Evolutionary conservation across 2,888 invertebrate genomes (phyloP).

Genomic region (Cheilosia vulpina): DNA sequence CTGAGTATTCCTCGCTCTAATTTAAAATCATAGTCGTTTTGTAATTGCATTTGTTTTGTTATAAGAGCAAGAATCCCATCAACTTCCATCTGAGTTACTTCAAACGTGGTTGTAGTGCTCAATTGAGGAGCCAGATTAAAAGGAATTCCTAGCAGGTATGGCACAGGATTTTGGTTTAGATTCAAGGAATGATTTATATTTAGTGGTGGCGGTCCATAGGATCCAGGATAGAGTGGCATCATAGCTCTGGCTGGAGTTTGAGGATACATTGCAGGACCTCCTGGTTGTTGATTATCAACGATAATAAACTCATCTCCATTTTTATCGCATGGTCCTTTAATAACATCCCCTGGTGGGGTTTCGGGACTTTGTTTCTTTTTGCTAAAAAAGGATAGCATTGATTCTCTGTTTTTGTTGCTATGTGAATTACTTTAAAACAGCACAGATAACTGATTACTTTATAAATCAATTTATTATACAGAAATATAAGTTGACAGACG

Average conservation of each 20-base stretch:
- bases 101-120: constrained; percentile 77
- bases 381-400: constrained; percentile 80
- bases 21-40: constrained; percentile 78
- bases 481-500: no score
- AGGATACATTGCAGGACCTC: constrained; percentile 78
- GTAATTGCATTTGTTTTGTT: constrained; percentile 80
- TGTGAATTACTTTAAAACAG: neutral
- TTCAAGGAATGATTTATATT: constrained; percentile 11
- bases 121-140: constrained; percentile 80
- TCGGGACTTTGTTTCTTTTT: constrained; percentile 79
- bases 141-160: constrained; percentile 81
- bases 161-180: constrained; percentile 74
- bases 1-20: constrained; percentile 80
- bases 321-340: constrained; percentile 76
- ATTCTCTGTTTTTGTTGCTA: neutral
- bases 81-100: constrained; percentile 79
- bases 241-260: constrained; percentile 16
- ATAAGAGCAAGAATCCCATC: constrained; percentile 80
- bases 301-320: constrained; percentile 81
- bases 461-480: no score
- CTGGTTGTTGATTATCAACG: constrained; percentile 77
- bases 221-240: constrained; percentile 54
- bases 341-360: constrained; percentile 77
- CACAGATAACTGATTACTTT: no score
- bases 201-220: constrained; percentile 37